Conservation (phyloP, 1,140 invertebrate species). For the Papilio aristodemus region DNA sequence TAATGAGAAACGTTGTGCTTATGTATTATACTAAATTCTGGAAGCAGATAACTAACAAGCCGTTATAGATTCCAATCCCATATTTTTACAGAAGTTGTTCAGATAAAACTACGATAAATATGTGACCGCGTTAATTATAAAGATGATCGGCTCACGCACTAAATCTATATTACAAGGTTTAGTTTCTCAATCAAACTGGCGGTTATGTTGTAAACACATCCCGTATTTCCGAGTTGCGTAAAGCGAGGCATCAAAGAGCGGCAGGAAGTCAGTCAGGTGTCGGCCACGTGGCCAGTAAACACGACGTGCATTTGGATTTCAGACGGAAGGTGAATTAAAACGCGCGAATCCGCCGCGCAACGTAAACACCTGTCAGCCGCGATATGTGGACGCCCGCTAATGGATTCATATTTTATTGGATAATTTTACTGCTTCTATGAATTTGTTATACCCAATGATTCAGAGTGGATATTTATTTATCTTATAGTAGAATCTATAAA, state of each 20-base stretch:
- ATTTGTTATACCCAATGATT: constrained; percentile 2
- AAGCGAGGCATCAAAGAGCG: constrained; percentile 19
- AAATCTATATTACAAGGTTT: constrained; percentile 10
- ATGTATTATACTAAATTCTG: no score
- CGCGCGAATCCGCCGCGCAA: constrained; percentile 16
- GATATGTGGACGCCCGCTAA: constrained; percentile 3
- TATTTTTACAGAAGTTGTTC: background rate
- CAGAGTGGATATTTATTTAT: background rate
- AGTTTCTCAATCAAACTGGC: constrained; percentile 16
- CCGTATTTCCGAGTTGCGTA: constrained; percentile 24
- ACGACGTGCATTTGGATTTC: background rate
- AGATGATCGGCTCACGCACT: background rate
- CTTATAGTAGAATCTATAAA: background rate
- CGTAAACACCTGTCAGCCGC: constrained; percentile 24
- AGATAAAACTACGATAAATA: constrained; percentile 4
- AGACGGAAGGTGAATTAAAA: constrained; percentile 22
- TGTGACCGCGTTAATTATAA: background rate
- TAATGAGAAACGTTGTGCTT: no score
- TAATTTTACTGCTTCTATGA: constrained; percentile 12
- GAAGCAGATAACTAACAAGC: no score
- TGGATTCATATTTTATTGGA: constrained; percentile 28
- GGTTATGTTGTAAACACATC: constrained; percentile 14
- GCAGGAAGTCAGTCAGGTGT: constrained; percentile 26
- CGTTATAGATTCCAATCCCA: background rate
- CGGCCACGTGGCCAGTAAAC: constrained; percentile 15